phyloP scores from a whole-genome alignment of 2,797 vertebrate genomes.

The Typhlichthys subterraneus region DNA sequence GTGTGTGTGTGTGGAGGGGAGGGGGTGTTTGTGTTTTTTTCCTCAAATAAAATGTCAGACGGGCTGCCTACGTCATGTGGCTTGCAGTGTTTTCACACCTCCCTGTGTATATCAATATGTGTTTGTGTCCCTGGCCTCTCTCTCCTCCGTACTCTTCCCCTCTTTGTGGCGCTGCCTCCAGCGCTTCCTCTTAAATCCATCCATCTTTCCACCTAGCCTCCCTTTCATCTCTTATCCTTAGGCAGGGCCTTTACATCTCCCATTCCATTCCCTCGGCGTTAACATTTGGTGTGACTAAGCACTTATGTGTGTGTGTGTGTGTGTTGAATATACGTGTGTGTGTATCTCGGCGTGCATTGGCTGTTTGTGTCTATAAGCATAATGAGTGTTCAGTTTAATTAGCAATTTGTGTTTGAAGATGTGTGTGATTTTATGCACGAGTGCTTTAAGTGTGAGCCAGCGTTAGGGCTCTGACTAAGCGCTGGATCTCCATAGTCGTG shows the following conservation, averaged over 20 bases:
- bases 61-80: background rate
- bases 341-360: background rate
- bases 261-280: constrained; percentile 27
- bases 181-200: constrained; percentile 13
- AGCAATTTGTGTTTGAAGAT: constrained; percentile 13
- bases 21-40: no score
- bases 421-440: constrained; percentile 24
- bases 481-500: constrained; percentile 55
- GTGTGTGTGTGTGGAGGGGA: no score
- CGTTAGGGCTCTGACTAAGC: constrained; percentile 38
- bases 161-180: background rate
- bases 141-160: background rate
- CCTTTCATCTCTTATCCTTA: constrained; percentile 9
- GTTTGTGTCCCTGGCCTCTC: no score
- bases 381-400: background rate
- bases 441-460: constrained; percentile 1
- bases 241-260: constrained; percentile 30
- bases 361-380: constrained; percentile 6
- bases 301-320: constrained; percentile 4
- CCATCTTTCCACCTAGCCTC: constrained; percentile 2
- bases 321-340: constrained; percentile 4
- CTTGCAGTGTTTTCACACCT: constrained; percentile 1
- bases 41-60: no score
- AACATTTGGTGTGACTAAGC: background rate
- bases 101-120: background rate